Base-by-base conservation (phyloP, 2,888 invertebrate species). In the Andrena marginata region DNA sequence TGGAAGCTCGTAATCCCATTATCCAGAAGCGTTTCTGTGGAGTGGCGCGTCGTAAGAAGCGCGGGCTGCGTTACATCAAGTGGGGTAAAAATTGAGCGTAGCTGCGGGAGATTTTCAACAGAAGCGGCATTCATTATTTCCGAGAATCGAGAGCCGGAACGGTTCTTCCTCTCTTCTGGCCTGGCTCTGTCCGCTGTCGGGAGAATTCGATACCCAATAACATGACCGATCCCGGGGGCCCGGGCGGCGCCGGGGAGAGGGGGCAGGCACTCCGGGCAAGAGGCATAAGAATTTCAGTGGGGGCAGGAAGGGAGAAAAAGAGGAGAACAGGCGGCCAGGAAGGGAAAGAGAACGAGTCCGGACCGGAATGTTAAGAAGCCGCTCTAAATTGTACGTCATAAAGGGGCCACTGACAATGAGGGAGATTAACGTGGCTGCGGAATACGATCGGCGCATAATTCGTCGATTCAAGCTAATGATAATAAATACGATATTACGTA, bases 91-190 rank as follows among this genome's bases (percentile, higher is more conserved):
- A 80, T 85, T 74, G 80, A 85, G 70, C 73, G 82, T 77, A 69
- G 87, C 78, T 67, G 77, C 68, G 76, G 72, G 79, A 87, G 88
- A 91, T 90, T 90, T 91, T 90, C 84, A 90, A 92, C 91, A 92
- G 87, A 91, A 91, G 91, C 89, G 81, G 91, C 92, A 92, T 92
- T 92, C 92, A 92, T 92, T 90, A 91, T 91, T 92, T 92, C 91
- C 88, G 70, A 87, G 92, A 92, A 92, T 89, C 80, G 86, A 73
- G 77, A 79, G 80, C 81, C 85, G 85, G 42, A 42, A 80, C 82
- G 77, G 75, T 80, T 86, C 73, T 48, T 60, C 49, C 51, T 69
- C 60, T 56, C 80, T 49, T 70, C 29, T 51, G 76, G 84, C 76
- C 65, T 63, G 56, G 69, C 80, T 78, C 35, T 69, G 69, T 20